Evolutionary conservation across 2,888 invertebrate species (phyloP).

Genomic region (Micropterix aruncella): DNA sequence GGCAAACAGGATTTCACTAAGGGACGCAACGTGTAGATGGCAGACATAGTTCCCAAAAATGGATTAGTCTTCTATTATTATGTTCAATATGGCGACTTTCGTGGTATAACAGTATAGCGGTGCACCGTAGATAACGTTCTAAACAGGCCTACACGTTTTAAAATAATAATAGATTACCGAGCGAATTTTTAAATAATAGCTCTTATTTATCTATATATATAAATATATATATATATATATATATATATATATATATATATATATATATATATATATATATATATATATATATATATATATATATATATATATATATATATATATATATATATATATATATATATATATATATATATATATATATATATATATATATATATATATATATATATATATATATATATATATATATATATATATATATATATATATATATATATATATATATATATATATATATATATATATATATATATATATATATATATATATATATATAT

Average conservation of each 20-base stretch:
- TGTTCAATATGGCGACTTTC: no score
- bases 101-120: no score
- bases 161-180: no score
- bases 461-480: no score
- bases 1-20: no score
- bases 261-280: neutral
- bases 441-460: neutral
- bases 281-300: neutral
- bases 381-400: neutral
- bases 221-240: neutral
- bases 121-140: no score
- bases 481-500: no score
- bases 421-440: neutral
- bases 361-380: neutral
- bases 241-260: neutral
- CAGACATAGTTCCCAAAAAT: no score
- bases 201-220: neutral
- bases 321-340: neutral
- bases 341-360: neutral
- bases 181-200: no score
- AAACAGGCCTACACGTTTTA: no score
- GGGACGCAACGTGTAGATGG: no score
- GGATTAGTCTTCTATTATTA: no score
- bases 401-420: neutral
- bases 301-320: neutral